phyloP scores from a whole-genome alignment of 2,888 invertebrate genomes.

The Icerya purchasi region DNA sequence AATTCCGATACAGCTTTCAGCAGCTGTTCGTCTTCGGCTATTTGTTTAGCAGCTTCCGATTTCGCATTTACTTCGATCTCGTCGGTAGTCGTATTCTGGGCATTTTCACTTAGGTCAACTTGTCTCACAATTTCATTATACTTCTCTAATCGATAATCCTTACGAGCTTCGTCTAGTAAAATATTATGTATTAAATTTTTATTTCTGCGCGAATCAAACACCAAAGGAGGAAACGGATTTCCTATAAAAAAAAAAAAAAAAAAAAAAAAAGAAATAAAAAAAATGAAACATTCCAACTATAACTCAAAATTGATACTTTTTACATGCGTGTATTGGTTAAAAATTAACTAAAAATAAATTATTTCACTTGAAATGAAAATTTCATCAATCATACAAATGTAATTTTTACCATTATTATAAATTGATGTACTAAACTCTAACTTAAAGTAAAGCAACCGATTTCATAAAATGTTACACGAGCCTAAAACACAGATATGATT shows the following conservation, averaged over 20 bases:
- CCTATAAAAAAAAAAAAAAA: conserved; percentile 27
- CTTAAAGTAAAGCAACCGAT: too few relatives aligned
- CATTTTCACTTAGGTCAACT: conserved; percentile 3
- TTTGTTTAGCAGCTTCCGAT: neutral
- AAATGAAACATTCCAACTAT: neutral
- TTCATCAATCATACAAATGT: too few relatives aligned
- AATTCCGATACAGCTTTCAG: conserved; percentile 8
- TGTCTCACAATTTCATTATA: conserved; percentile 33
- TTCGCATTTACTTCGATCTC: neutral
- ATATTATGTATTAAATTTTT: conserved; percentile 58
- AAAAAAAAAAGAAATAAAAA: neutral
- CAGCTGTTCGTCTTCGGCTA: neutral
- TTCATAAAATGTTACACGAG: too few relatives aligned
- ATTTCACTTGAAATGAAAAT: too few relatives aligned
- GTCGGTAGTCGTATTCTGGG: neutral
- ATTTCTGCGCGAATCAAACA: conserved; percentile 35
- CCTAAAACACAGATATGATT: too few relatives aligned
- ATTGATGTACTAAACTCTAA: too few relatives aligned
- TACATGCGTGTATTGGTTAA: neutral
- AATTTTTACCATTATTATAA: too few relatives aligned
- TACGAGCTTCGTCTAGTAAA: conserved; percentile 58
- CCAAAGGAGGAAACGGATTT: conserved; percentile 55
- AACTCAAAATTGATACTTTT: neutral
- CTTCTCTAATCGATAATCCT: conserved; percentile 50
- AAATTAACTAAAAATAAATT: too few relatives aligned